Base-by-base conservation (phyloP, 2,888 invertebrate genomes). In the Brachyptera putata region DNA sequence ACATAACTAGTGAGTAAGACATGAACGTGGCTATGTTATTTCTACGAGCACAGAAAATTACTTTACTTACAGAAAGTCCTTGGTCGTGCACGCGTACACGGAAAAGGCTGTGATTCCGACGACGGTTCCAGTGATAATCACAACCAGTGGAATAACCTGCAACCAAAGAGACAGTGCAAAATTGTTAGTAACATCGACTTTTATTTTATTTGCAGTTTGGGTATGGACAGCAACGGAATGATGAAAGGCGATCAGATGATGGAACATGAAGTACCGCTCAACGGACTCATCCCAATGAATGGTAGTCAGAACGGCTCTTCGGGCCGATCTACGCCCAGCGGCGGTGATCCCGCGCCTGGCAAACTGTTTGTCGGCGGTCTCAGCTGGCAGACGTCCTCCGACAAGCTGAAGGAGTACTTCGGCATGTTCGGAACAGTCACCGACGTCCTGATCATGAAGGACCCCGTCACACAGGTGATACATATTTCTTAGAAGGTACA, bases 391-490 rank as follows among this genome's bases (percentile, higher is more conserved):
- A 94, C 94, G 16, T 91, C 91, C 71, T 88, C 90, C 59, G 93
- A 94, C 75, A 94, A 92, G 75, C 83, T 94, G n/a, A 80, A 90
- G 69, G 92, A 93, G 70, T 94, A 94, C 76, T 94, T 94, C 69
- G 89, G 90, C 60, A 91, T 92, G 87, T 94, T 92, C 70, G 94
- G 94, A 61, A 86, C 88, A 3, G 92, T 94, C 66, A 89, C 91
- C 30, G 93, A 94, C 74, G 93, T 94, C 60, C 84, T 93, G 64
- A 93, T 94, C 70, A 93, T 94, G 93, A 93, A 93, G 79, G 93
- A 94, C 76, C 93, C 93, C 1, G 88, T 92, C 37, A 93, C 93
- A 66, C 92, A 92, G 89, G 93, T 93, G 79, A 77, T n/a, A n/a
- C n/a, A n/a, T n/a, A n/a, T n/a, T n/a, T n/a, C n/a, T n/a, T n/a